phyloP scores from a whole-genome alignment of 2,113 vertebrate species.

The Phaethon lepturus region DNA sequence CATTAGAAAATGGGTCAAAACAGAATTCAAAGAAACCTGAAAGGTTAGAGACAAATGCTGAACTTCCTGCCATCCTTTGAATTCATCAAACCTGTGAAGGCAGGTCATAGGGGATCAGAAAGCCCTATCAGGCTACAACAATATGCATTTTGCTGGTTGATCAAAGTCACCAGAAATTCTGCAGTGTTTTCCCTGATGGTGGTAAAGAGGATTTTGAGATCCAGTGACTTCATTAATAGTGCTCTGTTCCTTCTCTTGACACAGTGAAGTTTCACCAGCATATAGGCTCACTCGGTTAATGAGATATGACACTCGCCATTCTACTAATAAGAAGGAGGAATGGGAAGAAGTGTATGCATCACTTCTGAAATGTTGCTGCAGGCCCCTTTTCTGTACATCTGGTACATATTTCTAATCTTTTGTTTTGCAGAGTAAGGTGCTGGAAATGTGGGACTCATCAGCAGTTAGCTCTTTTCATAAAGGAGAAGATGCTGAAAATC shows the following conservation, averaged over 20 bases:
- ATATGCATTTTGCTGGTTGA: not conserved
- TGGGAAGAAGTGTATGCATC: slow-evolving; percentile 40
- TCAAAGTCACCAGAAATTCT: not conserved
- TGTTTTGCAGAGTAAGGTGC: slow-evolving; percentile 53
- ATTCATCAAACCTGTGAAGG: not conserved
- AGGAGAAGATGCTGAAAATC: slow-evolving; percentile 63
- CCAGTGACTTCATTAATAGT: not conserved
- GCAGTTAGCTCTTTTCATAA: slow-evolving; percentile 63
- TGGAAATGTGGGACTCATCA: slow-evolving; percentile 40
- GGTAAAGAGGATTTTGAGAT: slow-evolving; percentile 1
- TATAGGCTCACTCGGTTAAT: slow-evolving; percentile 33
- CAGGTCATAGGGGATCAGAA: not conserved
- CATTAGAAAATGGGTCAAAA: not conserved
- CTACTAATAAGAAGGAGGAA: slow-evolving; percentile 63
- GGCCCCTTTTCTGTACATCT: slow-evolving; percentile 62
- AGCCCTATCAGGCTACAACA: not conserved
- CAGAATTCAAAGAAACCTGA: not conserved
- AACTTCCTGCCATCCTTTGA: not conserved
- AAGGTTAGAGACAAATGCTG: not conserved
- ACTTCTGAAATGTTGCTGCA: slow-evolving; percentile 63
- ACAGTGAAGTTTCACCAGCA: not conserved
- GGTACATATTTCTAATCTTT: slow-evolving; percentile 62
- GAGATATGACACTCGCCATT: slow-evolving; percentile 59
- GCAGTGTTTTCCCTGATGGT: not conserved
- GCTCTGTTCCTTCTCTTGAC: not conserved